Evolutionary conservation across 2,888 invertebrate species (phyloP).

Genomic region (Tetragnatha montana): DNA sequence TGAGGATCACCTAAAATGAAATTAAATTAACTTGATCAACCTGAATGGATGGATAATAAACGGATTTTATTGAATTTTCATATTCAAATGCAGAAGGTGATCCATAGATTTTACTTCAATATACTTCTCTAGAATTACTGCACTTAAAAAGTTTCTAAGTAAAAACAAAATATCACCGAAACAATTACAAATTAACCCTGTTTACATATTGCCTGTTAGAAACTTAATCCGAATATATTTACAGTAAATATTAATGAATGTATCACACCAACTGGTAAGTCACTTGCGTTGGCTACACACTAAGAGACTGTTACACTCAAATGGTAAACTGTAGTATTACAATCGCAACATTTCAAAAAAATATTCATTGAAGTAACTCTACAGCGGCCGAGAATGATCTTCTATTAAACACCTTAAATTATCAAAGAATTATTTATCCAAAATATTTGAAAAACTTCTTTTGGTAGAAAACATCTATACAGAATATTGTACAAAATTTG

Average conservation of each 20-base stretch:
- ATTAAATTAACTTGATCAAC: no score
- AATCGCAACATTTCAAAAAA: neutral
- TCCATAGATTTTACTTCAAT: no score
- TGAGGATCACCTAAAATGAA: no score
- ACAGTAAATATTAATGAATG: neutral
- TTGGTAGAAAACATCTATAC: constrained; percentile 8
- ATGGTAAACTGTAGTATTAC: neutral
- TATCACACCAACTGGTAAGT: constrained; percentile 18
- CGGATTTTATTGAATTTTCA: no score
- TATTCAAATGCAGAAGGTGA: no score
- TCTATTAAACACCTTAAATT: constrained; percentile 6
- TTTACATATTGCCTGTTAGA: neutral
- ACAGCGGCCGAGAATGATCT: neutral
- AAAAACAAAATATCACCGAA: no score
- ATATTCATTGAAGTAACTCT: neutral
- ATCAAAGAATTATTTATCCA: constrained; percentile 24
- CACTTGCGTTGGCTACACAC: constrained; percentile 9
- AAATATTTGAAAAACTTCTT: constrained; percentile 27
- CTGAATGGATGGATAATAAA: no score
- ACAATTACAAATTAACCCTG: no score
- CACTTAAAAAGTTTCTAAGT: no score
- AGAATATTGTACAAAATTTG: constrained; percentile 24
- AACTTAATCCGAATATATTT: neutral
- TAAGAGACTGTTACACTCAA: neutral
- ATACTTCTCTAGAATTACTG: no score